Percentiles rank a stretch among this genome's conserved stretches.
phyloP scores from a whole-genome alignment of 1,140 invertebrate genomes.

The Pectinophora gossypiella region DNA sequence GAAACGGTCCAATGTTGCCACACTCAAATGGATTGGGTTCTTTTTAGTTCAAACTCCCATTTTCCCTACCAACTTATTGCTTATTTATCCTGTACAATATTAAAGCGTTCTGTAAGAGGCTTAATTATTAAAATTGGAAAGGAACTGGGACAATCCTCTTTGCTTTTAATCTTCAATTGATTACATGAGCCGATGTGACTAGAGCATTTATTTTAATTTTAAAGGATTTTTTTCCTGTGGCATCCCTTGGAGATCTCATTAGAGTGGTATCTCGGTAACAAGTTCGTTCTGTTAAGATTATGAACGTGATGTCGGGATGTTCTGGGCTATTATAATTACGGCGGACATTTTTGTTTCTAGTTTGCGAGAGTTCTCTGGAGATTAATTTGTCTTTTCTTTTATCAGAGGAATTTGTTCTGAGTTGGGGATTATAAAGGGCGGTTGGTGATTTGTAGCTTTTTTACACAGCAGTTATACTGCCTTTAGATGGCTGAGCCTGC shows the following conservation, averaged over 20 bases:
- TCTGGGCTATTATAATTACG: neutral
- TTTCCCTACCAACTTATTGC: neutral
- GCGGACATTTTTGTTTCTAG: neutral
- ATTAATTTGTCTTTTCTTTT: constrained; percentile 1
- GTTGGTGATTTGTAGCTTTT: no score
- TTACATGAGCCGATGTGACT: constrained; percentile 19
- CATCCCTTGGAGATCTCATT: constrained; percentile 39
- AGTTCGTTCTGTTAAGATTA: constrained; percentile 9
- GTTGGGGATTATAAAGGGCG: no score
- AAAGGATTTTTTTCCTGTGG: constrained; percentile 31
- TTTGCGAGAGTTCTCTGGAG: neutral
- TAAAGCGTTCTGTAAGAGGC: constrained; percentile 18
- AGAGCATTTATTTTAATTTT: constrained; percentile 45
- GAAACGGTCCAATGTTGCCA: constrained; percentile 20
- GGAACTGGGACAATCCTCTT: constrained; percentile 31
- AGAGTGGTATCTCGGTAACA: constrained; percentile 21
- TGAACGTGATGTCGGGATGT: constrained; percentile 14
- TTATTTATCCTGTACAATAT: neutral
- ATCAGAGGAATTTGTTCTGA: no score
- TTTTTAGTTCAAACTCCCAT: constrained; percentile 7
- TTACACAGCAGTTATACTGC: no score
- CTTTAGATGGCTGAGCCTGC: no score
- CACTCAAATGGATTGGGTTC: constrained; percentile 28
- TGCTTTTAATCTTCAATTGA: constrained; percentile 40
- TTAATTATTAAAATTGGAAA: constrained; percentile 37